These are phyloP conservation scores for Arrhamphus sclerolepis DNA, from an alignment of 2,797 vertebrate genomes.

Conservation along the genomic window DNA sequence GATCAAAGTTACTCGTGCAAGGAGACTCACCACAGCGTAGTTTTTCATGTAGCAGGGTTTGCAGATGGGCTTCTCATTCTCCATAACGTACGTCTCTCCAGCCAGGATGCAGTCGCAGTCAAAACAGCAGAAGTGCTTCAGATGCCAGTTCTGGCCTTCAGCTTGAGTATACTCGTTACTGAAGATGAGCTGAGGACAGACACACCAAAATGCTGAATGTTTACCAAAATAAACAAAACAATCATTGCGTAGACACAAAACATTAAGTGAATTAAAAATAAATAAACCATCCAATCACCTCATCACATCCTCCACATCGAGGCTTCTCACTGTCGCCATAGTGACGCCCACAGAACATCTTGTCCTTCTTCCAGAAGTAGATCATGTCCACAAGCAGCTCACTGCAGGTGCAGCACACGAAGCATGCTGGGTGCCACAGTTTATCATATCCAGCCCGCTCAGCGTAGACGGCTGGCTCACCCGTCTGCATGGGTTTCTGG, in stretches of 20 bases:
- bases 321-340: conserved; percentile 98
- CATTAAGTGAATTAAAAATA: too few relatives aligned
- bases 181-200: conserved; percentile 90
- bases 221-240: too few relatives aligned
- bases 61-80: conserved; percentile 92
- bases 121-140: conserved; percentile 99
- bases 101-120: conserved; percentile 96
- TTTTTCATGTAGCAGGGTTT: conserved; percentile 94
- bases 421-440: conserved; percentile 96
- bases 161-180: conserved; percentile 98
- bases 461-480: conserved; percentile 93
- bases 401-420: conserved; percentile 89
- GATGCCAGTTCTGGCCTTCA: conserved; percentile 94
- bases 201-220: too few relatives aligned
- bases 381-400: conserved; percentile 99
- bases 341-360: conserved; percentile 94
- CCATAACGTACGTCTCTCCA: conserved; percentile 94
- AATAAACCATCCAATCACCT: conserved; percentile 76
- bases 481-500: conserved; percentile 86
- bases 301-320: conserved; percentile 94
- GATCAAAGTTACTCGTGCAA: too few relatives aligned
- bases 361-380: conserved; percentile 97
- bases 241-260: too few relatives aligned
- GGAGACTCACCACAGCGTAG: conserved; percentile 88
- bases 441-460: conserved; percentile 95